Conservation (phyloP, 2,797 vertebrate species). For the Picus viridis region DNA sequence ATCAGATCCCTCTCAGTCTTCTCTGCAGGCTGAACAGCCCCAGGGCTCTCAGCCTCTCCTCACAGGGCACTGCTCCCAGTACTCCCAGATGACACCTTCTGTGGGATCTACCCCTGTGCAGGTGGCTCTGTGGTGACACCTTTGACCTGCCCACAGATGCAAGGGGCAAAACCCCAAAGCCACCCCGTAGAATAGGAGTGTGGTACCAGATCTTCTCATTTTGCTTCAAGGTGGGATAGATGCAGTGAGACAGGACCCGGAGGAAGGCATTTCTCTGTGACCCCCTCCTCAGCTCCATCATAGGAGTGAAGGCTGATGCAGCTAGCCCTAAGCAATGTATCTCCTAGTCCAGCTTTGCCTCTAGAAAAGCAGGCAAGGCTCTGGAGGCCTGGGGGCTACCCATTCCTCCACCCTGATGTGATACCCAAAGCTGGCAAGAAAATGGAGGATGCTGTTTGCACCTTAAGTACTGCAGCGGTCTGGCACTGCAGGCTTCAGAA, state of each 20-base stretch:
- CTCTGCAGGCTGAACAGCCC: no score
- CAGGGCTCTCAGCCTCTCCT: no score
- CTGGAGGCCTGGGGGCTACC: background rate
- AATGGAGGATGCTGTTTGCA: constrained; percentile 19
- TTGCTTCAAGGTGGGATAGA: background rate
- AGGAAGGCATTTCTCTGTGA: background rate
- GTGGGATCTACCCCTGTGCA: background rate
- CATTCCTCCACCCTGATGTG: background rate
- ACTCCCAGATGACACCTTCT: background rate
- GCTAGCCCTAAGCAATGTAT: background rate
- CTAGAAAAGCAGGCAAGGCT: background rate
- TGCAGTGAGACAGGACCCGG: background rate
- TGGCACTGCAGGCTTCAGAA: constrained; percentile 14
- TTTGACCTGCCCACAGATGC: background rate
- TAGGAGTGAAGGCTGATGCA: background rate
- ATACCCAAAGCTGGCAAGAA: background rate
- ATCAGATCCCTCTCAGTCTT: no score
- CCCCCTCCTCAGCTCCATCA: background rate
- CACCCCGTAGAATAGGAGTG: background rate
- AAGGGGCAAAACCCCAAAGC: background rate
- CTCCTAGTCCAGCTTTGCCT: background rate
- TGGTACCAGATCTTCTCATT: background rate
- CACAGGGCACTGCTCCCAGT: background rate
- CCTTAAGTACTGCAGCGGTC: background rate
- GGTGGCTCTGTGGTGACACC: background rate